A percentile compares a stretch with the other conserved stretches of the same genome.
These are phyloP conservation scores for Bovichtus variegatus DNA, from an alignment of 2,797 vertebrate genomes.

Conservation along the genomic window DNA sequence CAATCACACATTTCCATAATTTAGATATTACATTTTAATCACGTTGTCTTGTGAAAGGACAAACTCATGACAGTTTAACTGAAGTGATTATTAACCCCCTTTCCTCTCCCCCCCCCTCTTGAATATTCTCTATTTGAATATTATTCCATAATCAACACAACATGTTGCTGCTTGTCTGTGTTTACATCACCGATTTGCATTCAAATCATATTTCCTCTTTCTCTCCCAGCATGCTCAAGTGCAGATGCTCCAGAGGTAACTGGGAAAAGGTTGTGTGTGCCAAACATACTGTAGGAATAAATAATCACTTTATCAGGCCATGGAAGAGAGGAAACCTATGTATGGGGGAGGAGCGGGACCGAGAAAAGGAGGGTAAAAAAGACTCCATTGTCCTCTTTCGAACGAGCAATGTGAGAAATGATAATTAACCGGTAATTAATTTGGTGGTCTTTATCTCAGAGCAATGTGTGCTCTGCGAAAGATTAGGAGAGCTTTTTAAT, in stretches of 20 bases:
- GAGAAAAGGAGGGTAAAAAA: constrained; percentile 45
- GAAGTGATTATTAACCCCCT: constrained; percentile 64
- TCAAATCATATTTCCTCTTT: constrained; percentile 70
- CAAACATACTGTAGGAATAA: constrained; percentile 77
- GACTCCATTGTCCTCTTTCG: constrained; percentile 74
- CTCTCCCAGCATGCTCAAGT: constrained; percentile 68
- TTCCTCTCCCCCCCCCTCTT: constrained; percentile 31
- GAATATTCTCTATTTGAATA: constrained; percentile 73
- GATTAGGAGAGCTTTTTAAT: constrained; percentile 81
- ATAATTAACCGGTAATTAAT: constrained; percentile 86
- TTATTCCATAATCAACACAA: constrained; percentile 77
- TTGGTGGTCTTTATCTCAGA: constrained; percentile 82
- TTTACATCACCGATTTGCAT: constrained; percentile 80
- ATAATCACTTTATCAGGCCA: constrained; percentile 70
- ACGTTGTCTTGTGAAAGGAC: constrained; percentile 52
- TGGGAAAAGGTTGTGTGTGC: constrained; percentile 65
- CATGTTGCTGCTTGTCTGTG: constrained; percentile 73
- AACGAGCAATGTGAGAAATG: constrained; percentile 78
- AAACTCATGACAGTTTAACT: constrained; percentile 54
- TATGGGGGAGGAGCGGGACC: constrained; percentile 61
- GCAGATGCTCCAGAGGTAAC: constrained; percentile 72
- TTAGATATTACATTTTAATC: constrained; percentile 72
- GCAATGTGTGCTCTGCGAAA: constrained; percentile 79
- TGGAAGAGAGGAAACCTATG: constrained; percentile 59
- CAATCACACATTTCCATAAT: constrained; percentile 64